Conservation (phyloP, 2,888 invertebrate species). For the Pterostichus niger region DNA sequence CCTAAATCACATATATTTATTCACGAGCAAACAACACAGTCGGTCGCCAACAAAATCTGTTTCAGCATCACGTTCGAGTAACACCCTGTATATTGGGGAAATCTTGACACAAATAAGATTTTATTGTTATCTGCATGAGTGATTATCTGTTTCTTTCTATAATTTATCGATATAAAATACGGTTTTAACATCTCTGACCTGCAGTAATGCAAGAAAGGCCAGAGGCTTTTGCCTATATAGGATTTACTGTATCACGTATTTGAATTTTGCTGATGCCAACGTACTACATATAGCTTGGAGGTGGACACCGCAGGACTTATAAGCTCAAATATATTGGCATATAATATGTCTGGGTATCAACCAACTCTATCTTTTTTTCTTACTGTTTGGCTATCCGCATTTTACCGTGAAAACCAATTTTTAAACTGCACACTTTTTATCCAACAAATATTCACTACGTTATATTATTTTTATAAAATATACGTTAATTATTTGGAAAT, state of each 20-base stretch:
- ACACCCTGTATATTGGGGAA: background rate
- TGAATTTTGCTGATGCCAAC: constrained; percentile 76
- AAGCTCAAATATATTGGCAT: constrained; percentile 65
- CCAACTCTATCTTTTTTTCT: constrained; percentile 25
- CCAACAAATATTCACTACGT: no score
- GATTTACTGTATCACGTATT: constrained; percentile 73
- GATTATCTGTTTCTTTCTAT: constrained; percentile 31
- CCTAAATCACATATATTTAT: no score
- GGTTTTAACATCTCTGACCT: constrained; percentile 60
- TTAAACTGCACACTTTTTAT: constrained; percentile 9
- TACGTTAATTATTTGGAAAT: no score
- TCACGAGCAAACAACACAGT: no score
- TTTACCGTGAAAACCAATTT: constrained; percentile 36
- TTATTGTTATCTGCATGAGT: constrained; percentile 44
- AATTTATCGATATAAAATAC: constrained; percentile 52
- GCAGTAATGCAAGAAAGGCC: constrained; percentile 46
- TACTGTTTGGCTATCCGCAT: constrained; percentile 37
- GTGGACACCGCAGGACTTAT: constrained; percentile 61
- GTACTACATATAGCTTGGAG: constrained; percentile 71
- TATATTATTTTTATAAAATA: no score
- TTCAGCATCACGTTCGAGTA: no score
- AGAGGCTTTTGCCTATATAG: constrained; percentile 71
- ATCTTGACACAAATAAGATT: constrained; percentile 32
- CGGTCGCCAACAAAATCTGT: no score
- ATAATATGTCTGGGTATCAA: constrained; percentile 52